Evolutionary conservation across 1,140 invertebrate species (phyloP), one percentile per base, ranked within the genome.

Genomic region (Leptonema lineaticorne): DNA sequence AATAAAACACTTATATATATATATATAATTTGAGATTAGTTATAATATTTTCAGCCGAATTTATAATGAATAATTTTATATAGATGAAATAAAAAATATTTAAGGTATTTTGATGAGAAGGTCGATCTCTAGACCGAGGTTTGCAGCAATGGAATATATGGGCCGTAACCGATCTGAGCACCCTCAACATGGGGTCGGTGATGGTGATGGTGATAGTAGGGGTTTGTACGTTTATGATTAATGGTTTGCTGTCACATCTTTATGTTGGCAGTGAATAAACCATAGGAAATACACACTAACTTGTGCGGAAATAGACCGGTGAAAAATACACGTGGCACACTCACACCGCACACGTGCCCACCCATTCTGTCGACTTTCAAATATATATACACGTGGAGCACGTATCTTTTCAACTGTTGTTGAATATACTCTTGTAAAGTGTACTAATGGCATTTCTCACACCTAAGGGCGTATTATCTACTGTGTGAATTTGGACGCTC

Each of bases 271-370:
- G 62, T 68, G 66, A 71, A 68, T 68, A 66, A 71, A 68, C 53
- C 62, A 65, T 58, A 68, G 70, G 70, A 71, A 71, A 68, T 71
- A 71, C 57, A 68, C 67, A 71, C 70, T 62, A 68, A 66, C 62
- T 71, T 65, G 7, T 37, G 16, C 65, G 69, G 69, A 68, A 65
- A 68, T 71, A 68, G 63, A 67, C 63, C 66, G 20, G 24, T 64
- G 63, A 53, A 62, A 62, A 62, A 62, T 62, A 20, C 28, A 14
- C 33, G 57, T n/a, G n/a, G 26, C 37, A 16, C 37, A 11, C 37
- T 9, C 37, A n/a, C n/a, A n/a, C n/a, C n/a, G n/a, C n/a, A n/a
- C n/a, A n/a, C n/a, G n/a, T n/a, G n/a, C n/a, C n/a, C n/a, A n/a
- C n/a, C n/a, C n/a, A n/a, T n/a, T n/a, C n/a, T n/a, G n/a, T n/a